Evolutionary conservation across 2,888 invertebrate genomes (phyloP).

Genomic region (Harpalus rufipes): DNA sequence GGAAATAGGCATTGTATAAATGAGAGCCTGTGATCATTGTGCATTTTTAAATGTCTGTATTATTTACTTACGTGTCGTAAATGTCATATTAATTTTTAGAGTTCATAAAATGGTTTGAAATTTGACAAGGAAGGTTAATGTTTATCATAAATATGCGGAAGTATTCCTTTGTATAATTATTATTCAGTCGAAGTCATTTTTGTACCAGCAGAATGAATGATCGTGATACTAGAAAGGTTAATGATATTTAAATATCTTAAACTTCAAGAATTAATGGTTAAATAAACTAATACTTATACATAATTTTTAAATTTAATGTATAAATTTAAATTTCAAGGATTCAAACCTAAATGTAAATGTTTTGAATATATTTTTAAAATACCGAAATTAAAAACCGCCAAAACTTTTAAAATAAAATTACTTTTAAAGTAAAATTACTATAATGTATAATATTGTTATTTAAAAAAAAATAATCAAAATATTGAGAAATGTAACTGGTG

Average conservation of each 20-base stretch:
- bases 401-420: too few relatives aligned
- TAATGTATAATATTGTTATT: too few relatives aligned
- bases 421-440: too few relatives aligned
- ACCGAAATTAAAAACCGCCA: too few relatives aligned
- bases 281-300: too few relatives aligned
- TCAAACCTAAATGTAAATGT: too few relatives aligned
- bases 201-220: background rate
- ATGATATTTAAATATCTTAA: background rate
- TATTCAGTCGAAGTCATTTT: background rate
- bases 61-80: conserved; percentile 30
- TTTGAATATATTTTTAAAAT: too few relatives aligned
- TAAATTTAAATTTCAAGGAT: too few relatives aligned
- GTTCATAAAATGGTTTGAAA: conserved; percentile 32
- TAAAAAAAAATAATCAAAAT: too few relatives aligned
- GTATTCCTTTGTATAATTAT: background rate
- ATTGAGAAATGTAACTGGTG: too few relatives aligned
- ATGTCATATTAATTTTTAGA: conserved; percentile 33
- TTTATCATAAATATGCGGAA: conserved; percentile 56
- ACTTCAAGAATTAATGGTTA: too few relatives aligned
- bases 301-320: too few relatives aligned
- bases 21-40: background rate
- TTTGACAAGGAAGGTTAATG: conserved; percentile 53
- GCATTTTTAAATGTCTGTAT: background rate
- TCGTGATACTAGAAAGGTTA: conserved; percentile 8
- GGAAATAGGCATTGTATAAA: background rate